A percentile compares a stretch with the other conserved stretches of the same genome.
phyloP scores from a whole-genome alignment of 1,140 invertebrate genomes.

The Anoplophora glabripennis region DNA sequence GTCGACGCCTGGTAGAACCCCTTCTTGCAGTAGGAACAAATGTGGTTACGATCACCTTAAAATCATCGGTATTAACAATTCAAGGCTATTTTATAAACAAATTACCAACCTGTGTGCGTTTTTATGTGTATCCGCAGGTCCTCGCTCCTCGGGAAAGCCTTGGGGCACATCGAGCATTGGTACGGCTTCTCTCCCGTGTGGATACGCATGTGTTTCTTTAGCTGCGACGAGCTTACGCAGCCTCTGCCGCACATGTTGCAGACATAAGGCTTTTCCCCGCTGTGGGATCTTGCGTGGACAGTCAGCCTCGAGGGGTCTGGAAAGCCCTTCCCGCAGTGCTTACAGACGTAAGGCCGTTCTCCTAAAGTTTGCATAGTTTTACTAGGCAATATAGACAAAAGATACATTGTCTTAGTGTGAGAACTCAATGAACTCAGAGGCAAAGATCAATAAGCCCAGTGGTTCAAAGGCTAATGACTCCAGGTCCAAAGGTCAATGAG shows the following conservation, averaged over 20 bases:
- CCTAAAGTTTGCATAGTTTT: conserved; percentile 35
- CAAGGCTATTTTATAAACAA: neutral
- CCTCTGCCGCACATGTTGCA: conserved; percentile 57
- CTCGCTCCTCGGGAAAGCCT: conserved; percentile 42
- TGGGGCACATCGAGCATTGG: conserved; percentile 41
- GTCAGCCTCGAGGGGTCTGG: conserved; percentile 51
- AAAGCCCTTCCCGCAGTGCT: conserved; percentile 52
- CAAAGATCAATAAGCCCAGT: too few species aligned
- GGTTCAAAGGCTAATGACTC: too few species aligned
- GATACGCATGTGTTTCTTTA: conserved; percentile 49
- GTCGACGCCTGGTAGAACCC: conserved; percentile 44
- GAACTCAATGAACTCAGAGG: too few species aligned
- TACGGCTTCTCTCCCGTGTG: conserved; percentile 48
- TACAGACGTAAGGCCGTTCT: conserved; percentile 51
- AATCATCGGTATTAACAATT: neutral
- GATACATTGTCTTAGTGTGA: too few species aligned
- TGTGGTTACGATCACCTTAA: conserved; percentile 40
- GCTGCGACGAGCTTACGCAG: conserved; percentile 44
- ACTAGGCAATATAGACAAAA: too few species aligned
- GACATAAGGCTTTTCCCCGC: conserved; percentile 63
- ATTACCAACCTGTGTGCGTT: conserved; percentile 39
- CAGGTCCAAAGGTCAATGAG: too few species aligned
- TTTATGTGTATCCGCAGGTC: conserved; percentile 43
- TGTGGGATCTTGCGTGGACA: conserved; percentile 57
- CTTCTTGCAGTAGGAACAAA: conserved; percentile 43